These are phyloP conservation scores for Lasioglossum lativentre DNA, from an alignment of 2,888 invertebrate genomes.

Conservation along the genomic window DNA sequence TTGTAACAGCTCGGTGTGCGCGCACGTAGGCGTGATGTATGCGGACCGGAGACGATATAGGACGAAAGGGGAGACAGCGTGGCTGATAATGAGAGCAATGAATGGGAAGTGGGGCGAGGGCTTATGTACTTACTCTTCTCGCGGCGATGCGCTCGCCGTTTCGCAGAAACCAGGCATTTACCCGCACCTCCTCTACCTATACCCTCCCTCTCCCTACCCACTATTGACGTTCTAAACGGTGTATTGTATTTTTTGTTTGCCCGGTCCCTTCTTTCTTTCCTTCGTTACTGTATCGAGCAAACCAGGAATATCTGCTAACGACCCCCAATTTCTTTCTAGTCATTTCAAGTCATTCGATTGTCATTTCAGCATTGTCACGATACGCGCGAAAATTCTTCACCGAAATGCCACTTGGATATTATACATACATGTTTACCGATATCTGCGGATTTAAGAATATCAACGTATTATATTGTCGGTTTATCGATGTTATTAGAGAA, in stretches of 20 bases:
- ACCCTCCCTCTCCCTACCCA: neutral
- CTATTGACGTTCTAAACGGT: slow-evolving; percentile 1
- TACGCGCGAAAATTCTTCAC: too few species aligned
- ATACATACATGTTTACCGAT: too few species aligned
- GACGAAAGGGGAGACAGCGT: slow-evolving; percentile 62
- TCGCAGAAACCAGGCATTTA: slow-evolving; percentile 53
- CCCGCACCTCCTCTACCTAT: slow-evolving; percentile 17
- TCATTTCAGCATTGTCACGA: too few species aligned
- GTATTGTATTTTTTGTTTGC: neutral
- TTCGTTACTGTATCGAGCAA: neutral
- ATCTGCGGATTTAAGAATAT: too few species aligned
- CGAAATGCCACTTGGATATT: too few species aligned
- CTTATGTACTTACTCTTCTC: slow-evolving; percentile 58
- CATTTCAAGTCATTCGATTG: too few species aligned
- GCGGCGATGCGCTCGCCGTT: slow-evolving; percentile 44
- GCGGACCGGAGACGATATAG: slow-evolving; percentile 54
- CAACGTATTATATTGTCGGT: too few species aligned
- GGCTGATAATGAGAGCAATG: slow-evolving; percentile 76
- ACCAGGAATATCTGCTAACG: neutral
- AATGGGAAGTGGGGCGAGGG: slow-evolving; percentile 75
- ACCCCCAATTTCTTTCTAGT: neutral
- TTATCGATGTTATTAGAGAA: too few species aligned
- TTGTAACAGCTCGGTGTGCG: slow-evolving; percentile 19
- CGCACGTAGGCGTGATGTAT: slow-evolving; percentile 32
- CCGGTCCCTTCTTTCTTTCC: neutral